Evolutionary conservation across 2,797 vertebrate species (phyloP).

Genomic region (Ara ararauna): DNA sequence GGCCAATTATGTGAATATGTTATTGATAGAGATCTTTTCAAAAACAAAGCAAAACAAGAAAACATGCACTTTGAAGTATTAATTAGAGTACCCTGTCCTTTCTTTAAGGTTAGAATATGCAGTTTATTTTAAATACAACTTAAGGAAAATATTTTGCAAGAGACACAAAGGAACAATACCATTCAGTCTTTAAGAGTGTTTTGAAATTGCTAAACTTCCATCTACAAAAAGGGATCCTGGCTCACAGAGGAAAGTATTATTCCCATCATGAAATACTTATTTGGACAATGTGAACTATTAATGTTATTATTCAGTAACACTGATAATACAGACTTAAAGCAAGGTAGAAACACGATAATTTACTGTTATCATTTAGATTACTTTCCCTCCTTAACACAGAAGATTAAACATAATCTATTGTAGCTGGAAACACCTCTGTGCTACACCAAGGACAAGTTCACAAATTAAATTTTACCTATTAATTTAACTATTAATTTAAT

Average conservation of each 20-base stretch:
- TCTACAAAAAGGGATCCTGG: background rate
- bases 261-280: background rate
- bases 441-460: slow-evolving; percentile 69
- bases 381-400: slow-evolving; percentile 58
- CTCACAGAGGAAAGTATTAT: background rate
- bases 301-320: slow-evolving; percentile 34
- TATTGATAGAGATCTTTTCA: background rate
- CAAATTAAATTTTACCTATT: slow-evolving; percentile 69
- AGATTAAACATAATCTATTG: slow-evolving; percentile 73
- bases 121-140: background rate
- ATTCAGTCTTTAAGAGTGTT: background rate
- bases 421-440: slow-evolving; percentile 60
- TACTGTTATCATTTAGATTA: slow-evolving; percentile 70
- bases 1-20: background rate
- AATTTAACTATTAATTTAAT: background rate
- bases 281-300: background rate
- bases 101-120: background rate
- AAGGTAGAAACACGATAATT: slow-evolving; percentile 61
- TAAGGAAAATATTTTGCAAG: background rate
- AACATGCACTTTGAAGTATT: background rate
- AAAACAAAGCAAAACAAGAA: background rate
- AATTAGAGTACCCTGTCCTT: background rate
- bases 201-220: background rate
- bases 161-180: background rate
- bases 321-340: slow-evolving; percentile 49